Percentiles rank a stretch among this genome's conserved stretches.
Conservation (phyloP, 2,797 vertebrate species). For the Tiaroga cobitis region DNA sequence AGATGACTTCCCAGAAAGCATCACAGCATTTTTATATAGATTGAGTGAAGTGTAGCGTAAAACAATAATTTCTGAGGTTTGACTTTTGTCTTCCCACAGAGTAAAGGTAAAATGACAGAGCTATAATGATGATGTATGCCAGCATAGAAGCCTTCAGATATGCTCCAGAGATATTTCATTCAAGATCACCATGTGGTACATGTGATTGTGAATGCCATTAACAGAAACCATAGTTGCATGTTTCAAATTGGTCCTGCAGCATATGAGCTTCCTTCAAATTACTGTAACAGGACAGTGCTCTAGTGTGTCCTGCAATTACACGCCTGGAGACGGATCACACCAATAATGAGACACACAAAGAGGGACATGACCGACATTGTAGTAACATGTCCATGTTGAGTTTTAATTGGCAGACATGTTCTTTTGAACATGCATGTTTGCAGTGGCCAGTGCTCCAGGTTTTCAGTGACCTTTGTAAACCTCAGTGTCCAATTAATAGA, state of each 20-base stretch:
- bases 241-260: neutral
- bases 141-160: neutral
- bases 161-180: neutral
- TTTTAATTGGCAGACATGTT: constrained; percentile 7
- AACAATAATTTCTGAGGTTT: neutral
- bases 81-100: neutral
- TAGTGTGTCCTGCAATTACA: neutral
- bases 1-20: constrained; percentile 7
- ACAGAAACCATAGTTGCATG: neutral
- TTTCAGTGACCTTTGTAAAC: neutral
- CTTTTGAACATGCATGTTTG: neutral
- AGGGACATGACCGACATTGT: neutral
- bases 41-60: constrained; percentile 4
- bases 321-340: neutral
- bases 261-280: neutral
- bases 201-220: neutral
- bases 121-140: neutral
- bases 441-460: neutral
- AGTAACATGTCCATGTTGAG: neutral
- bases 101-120: constrained; percentile 5
- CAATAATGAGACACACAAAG: neutral
- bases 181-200: neutral
- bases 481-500: neutral
- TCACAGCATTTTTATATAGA: constrained; percentile 1
- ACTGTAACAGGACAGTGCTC: neutral